Base-by-base conservation (phyloP, 1,140 invertebrate species). In the Drosophila funebris region DNA sequence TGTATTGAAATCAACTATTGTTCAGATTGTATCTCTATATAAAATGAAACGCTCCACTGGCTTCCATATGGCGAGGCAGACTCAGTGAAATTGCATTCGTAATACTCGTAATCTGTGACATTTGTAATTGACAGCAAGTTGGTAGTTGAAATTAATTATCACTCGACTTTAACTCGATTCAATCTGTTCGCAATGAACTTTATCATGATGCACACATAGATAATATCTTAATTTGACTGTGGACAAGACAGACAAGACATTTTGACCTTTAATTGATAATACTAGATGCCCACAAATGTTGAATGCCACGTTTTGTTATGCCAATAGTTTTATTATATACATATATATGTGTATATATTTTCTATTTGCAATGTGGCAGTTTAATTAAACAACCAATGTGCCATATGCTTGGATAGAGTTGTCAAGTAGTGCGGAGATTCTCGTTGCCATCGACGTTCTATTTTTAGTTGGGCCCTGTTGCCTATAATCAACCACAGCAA, bases 51-150 rank as follows among this genome's bases (percentile, higher is more conserved):
- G 44, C 44, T 48, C 44, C 44, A 48, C 13, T 61, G 46, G 41
- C 57, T 63, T 44, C 73, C 78, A 77, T 81, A 77, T 83, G 78
- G 71, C 72, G 41, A 3, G 11, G 6, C 5, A 14, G 27, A 46
- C 11, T 9, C 20, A 24, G 13, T 27, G 20, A 46, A 46, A 46
- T 48, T 29, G 6, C 44, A 48, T n/a, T n/a, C 24, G 14, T 14
- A 46, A 29, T 24, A 27, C 44, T 13, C 44, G 18, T 27, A 46
- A 46, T 46, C 44, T 46, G 22, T 27, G 22, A 46, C 44, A 46
- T 46, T 46, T 46, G 20, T 22, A 46, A 46, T 13, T 13, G 33
- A 36, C 33, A 36, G 27, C 22, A 22, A 18, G 9, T 9, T 9
- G 8, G 5, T 9, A 22, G 44, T 27, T 24, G n/a, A 24, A 27